Evolutionary conservation across 2,797 vertebrate species (phyloP), one percentile per base, ranked within the genome.

Genomic region (Coccyzus lansbergi): DNA sequence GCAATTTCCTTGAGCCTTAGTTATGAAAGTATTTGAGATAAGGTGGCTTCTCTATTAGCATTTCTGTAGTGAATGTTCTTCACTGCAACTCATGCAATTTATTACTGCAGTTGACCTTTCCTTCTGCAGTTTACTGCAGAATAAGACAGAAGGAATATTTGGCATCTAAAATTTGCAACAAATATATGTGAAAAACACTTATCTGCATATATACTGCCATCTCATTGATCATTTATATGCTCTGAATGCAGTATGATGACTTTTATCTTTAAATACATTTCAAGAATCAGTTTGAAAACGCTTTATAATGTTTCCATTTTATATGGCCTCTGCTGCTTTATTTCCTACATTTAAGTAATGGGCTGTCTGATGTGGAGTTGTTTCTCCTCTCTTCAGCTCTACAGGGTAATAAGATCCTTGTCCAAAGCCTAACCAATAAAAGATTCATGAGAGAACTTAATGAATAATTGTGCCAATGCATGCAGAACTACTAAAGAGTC

Each of bases 41-140:
- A 21, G 44, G 58, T 85, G 64, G 25, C 83, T 94, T 87, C 67
- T 51, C 44, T 82, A 3, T 42, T 92, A 88, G 49, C 40, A 64
- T 75, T 91, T 86, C 78, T 88, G 53, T 53, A 84, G 63, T 89
- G 85, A 95, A 89, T 85, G 31, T 31, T 80, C 42, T 77, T 93
- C 56, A 31, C 87, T 89, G 63, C 86, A 75, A 65, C 59, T 79
- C 51, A 46, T 4, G 21, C 28, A 85, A 68, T 90, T 89, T 86
- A 56, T 91, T 64, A 52, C 31, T 52, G 19, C 36, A 25, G 68
- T 46, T 83, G 64, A 77, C 63, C 63, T 92, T 82, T 84, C 44
- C 49, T 91, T 71, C 59, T 64, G 58, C 28, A 84, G 14, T 68
- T 82, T 25, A 29, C 29, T 91, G 31, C 36, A 76, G 49, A 81